These are phyloP conservation scores for Calameuta pallipes DNA, from an alignment of 2,888 invertebrate genomes.

Conservation along the genomic window DNA sequence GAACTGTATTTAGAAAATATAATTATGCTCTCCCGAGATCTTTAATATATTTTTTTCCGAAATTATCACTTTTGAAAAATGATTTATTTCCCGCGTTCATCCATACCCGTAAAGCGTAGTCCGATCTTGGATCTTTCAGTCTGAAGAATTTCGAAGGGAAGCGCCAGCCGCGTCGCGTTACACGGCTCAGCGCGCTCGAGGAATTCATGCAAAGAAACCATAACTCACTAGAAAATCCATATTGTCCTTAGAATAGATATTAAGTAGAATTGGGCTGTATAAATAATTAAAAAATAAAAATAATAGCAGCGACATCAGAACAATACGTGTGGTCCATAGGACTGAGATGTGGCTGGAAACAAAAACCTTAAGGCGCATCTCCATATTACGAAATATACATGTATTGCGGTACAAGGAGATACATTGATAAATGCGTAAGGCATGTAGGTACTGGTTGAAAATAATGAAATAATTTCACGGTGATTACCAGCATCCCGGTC, in stretches of 20 bases:
- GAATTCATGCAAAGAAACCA: constrained; percentile 10
- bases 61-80: not conserved
- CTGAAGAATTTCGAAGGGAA: constrained; percentile 10
- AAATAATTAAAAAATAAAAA: not conserved
- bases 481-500: constrained; percentile 12
- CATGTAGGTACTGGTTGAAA: constrained; percentile 5
- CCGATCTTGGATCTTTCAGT: constrained; percentile 10
- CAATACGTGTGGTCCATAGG: not conserved
- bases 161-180: constrained; percentile 12
- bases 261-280: not conserved
- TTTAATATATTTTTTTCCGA: not conserved
- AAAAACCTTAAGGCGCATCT: not conserved
- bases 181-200: constrained; percentile 21
- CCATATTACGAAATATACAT: not conserved
- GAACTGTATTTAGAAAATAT: not conserved
- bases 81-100: not conserved
- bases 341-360: not conserved
- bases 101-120: not conserved
- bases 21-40: not conserved
- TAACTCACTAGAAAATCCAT: not conserved
- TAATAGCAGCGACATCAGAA: not conserved
- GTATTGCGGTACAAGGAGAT: not conserved
- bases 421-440: constrained; percentile 1
- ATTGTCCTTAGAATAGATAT: not conserved
- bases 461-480: constrained; percentile 22